phyloP scores from a whole-genome alignment of 2,888 invertebrate genomes.

The Hydroisotoma schaefferi region DNA sequence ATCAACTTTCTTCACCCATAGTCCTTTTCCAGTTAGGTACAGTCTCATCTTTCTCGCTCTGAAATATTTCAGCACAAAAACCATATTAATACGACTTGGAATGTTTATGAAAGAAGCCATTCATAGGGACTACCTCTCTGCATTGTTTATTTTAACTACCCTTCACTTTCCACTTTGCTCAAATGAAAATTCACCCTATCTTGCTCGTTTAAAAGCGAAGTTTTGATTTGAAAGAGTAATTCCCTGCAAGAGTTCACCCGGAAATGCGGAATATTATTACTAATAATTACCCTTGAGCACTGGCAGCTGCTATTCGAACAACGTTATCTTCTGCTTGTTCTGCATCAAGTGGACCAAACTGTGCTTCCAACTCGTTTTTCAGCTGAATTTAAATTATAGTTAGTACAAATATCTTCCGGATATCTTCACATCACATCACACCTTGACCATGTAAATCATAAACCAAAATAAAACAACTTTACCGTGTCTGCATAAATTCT shows the following conservation, averaged over 20 bases:
- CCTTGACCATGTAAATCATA: neutral
- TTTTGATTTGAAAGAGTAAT: too few species aligned
- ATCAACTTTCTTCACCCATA: constrained; percentile 1
- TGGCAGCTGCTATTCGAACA: constrained; percentile 15
- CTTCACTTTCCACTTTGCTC: too few species aligned
- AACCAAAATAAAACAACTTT: neutral
- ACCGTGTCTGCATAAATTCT: neutral
- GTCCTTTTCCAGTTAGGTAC: constrained; percentile 6
- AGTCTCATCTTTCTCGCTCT: constrained; percentile 18
- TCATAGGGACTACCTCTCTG: too few species aligned
- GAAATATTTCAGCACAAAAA: too few species aligned
- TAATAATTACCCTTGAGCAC: constrained; percentile 16
- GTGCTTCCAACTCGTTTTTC: neutral
- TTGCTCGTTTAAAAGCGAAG: too few species aligned
- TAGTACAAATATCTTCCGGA: neutral
- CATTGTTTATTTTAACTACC: too few species aligned
- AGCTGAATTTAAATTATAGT: constrained; percentile 3
- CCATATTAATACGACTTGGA: constrained; percentile 1
- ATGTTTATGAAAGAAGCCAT: too few species aligned
- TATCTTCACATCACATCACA: neutral
- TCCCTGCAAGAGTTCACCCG: too few species aligned
- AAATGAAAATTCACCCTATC: too few species aligned
- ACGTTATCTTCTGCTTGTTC: neutral
- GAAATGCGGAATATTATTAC: neutral
- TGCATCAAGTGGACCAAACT: constrained; percentile 13